Evolutionary conservation across 2,113 vertebrate genomes (phyloP).

Genomic region (Prionailurus bengalensis): DNA sequence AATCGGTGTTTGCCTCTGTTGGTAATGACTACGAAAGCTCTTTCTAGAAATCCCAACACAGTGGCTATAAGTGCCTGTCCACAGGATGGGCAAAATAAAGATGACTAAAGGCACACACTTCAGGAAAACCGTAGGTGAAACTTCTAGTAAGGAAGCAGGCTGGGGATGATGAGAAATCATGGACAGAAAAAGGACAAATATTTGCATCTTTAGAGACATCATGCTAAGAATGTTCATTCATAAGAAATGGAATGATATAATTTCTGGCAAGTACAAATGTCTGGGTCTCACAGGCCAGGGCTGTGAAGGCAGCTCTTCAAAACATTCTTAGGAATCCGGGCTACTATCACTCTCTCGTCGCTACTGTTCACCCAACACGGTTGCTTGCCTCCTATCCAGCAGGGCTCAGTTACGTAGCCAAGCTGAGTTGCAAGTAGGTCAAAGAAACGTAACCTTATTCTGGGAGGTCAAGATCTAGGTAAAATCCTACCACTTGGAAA

Average conservation of each 20-base stretch:
- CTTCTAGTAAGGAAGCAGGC: background rate
- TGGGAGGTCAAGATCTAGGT: background rate
- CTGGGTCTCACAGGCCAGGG: background rate
- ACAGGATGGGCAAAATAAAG: background rate
- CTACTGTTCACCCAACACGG: rapidly evolving
- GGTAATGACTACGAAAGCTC: background rate
- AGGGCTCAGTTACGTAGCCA: no score
- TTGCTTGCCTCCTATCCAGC: background rate
- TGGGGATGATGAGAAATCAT: background rate
- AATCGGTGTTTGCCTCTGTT: background rate
- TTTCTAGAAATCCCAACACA: background rate
- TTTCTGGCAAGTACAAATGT: background rate
- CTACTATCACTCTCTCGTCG: background rate
- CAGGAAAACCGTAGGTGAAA: background rate
- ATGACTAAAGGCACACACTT: background rate
- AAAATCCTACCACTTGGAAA: background rate
- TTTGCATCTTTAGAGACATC: background rate
- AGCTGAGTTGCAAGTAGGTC: background rate
- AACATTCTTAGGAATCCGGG: background rate
- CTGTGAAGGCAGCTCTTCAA: background rate
- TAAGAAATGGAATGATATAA: background rate
- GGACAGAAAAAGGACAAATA: background rate
- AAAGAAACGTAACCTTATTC: background rate
- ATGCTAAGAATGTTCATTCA: background rate
- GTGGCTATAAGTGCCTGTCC: background rate